phyloP scores from a whole-genome alignment of 2,113 vertebrate species.

The Cyphomyrus plagiostoma region DNA sequence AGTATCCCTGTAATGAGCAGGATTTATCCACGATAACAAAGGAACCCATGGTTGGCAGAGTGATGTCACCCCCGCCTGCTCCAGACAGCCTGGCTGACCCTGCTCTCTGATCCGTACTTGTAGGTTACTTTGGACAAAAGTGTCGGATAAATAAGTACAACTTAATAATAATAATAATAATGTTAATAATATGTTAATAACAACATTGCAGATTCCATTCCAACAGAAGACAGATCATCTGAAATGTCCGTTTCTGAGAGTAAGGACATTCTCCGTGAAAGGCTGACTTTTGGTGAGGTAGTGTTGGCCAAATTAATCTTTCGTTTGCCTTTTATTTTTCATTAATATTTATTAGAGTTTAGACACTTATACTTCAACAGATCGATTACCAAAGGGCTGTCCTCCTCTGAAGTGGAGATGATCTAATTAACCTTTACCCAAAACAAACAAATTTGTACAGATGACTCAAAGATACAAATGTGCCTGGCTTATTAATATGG shows the following conservation, averaged over 20 bases:
- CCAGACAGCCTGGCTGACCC: neutral
- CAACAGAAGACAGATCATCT: neutral
- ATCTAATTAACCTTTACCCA: neutral
- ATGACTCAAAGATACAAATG: neutral
- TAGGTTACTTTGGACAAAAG: neutral
- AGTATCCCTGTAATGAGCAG: neutral
- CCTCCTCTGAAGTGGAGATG: neutral
- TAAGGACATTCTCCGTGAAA: neutral
- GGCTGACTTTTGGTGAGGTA: neutral
- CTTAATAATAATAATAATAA: no score
- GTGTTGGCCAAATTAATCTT: neutral
- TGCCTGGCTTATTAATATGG: neutral
- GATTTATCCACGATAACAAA: neutral
- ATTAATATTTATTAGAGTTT: neutral
- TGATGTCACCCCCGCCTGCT: neutral
- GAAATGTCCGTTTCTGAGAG: neutral
- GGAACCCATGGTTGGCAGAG: neutral
- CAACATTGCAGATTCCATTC: neutral
- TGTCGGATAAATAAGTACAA: neutral
- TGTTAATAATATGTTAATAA: neutral
- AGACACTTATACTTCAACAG: neutral
- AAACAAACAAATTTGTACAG: neutral
- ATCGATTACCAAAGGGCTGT: neutral
- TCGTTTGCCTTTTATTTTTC: neutral
- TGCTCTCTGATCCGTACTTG: neutral